These are phyloP conservation scores for Gerris buenoi DNA, from an alignment of 1,140 invertebrate species.

Conservation along the genomic window DNA sequence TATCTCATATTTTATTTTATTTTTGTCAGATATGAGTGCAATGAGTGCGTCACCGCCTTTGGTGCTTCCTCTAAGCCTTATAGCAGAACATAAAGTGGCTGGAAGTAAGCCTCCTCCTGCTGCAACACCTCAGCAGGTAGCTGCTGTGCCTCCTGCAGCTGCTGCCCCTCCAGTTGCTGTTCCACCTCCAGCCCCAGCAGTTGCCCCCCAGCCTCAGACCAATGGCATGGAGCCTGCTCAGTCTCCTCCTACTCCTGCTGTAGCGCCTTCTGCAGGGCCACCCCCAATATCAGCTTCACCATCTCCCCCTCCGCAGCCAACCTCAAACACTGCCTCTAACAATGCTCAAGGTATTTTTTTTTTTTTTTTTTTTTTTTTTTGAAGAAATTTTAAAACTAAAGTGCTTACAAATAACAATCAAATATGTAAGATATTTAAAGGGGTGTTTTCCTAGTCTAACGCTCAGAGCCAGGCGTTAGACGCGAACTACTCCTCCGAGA, in stretches of 20 bases:
- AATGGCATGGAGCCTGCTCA: not conserved
- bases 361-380: too few relatives aligned
- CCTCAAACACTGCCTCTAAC: not conserved
- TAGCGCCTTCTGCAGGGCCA: conserved; percentile 3
- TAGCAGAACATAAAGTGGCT: conserved; percentile 15
- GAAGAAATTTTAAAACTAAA: too few relatives aligned
- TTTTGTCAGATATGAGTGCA: conserved; percentile 20
- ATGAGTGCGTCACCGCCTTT: conserved; percentile 21
- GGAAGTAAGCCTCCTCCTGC: not conserved
- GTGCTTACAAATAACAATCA: too few relatives aligned
- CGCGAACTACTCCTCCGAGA: too few relatives aligned
- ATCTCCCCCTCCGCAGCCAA: conserved; percentile 6
- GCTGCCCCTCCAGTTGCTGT: conserved; percentile 12
- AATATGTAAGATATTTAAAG: too few relatives aligned
- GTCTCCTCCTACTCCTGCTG: conserved; percentile 3
- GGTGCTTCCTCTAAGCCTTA: conserved; percentile 18
- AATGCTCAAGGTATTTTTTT: not conserved
- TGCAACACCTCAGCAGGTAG: not conserved
- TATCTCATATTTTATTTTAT: not conserved
- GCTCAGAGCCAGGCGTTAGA: too few relatives aligned
- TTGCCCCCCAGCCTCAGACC: conserved; percentile 1
- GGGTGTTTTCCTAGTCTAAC: too few relatives aligned
- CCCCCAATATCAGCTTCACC: conserved; percentile 2
- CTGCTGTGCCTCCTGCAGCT: not conserved
- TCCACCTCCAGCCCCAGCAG: conserved; percentile 7